Evolutionary conservation across 1,140 invertebrate genomes (phyloP).

Genomic region (Hestina assimilis): DNA sequence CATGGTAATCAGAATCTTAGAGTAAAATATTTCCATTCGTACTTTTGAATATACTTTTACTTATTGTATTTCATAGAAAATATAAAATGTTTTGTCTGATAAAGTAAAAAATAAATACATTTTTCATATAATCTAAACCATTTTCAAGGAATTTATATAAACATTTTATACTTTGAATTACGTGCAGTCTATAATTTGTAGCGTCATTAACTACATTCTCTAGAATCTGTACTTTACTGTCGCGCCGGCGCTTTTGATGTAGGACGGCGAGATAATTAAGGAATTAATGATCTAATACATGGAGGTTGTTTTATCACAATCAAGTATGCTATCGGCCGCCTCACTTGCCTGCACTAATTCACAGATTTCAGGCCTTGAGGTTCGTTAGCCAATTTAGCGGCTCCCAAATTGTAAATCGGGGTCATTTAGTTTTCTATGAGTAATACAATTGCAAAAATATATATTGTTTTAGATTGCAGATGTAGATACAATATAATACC

Average conservation of each 20-base stretch:
- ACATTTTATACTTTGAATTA: not conserved
- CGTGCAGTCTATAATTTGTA: not conserved
- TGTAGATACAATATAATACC: no score
- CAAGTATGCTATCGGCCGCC: constrained; percentile 52
- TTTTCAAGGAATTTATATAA: no score
- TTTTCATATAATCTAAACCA: no score
- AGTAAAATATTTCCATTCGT: no score
- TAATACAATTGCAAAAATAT: constrained; percentile 17
- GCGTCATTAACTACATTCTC: constrained; percentile 15
- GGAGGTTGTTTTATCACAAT: constrained; percentile 60
- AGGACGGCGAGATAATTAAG: constrained; percentile 54
- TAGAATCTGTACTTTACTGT: constrained; percentile 39
- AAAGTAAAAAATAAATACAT: no score
- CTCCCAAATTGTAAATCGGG: constrained; percentile 41
- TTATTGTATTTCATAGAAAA: no score
- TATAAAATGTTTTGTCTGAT: no score
- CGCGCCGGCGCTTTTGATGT: constrained; percentile 56
- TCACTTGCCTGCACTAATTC: constrained; percentile 54
- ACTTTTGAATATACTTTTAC: no score
- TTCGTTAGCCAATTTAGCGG: constrained; percentile 44
- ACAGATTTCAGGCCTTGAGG: constrained; percentile 52
- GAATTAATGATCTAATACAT: constrained; percentile 57
- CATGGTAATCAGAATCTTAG: no score
- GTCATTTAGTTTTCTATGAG: constrained; percentile 30
- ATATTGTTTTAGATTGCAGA: no score